Evolutionary conservation across 2,888 invertebrate genomes (phyloP).

Genomic region (Phortica okadai): DNA sequence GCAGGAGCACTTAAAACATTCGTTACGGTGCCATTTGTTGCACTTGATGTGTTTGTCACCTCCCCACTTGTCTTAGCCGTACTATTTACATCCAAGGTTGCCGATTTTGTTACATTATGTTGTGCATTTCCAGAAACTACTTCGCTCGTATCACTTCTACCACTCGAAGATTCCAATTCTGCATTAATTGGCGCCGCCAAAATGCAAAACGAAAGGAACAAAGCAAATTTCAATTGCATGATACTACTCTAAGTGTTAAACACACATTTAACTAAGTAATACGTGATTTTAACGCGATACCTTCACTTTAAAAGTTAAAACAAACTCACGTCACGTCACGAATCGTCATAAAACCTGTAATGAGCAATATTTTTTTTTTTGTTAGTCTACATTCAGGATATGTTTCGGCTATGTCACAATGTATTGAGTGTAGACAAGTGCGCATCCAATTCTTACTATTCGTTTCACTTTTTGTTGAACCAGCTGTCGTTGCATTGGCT

Average conservation of each 20-base stretch:
- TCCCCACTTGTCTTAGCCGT: not conserved
- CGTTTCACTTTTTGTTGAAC: too few species aligned
- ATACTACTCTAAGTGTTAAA: not conserved
- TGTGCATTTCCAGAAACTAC: not conserved
- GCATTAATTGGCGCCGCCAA: not conserved
- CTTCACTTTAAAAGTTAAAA: not conserved
- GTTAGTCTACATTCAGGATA: too few species aligned
- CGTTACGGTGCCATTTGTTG: not conserved
- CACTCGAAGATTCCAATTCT: not conserved
- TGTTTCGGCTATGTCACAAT: too few species aligned
- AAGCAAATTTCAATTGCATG: not conserved
- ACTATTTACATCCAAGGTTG: not conserved
- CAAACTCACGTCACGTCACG: too few species aligned
- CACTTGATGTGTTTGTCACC: not conserved
- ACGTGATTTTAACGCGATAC: not conserved
- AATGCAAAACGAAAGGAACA: not conserved
- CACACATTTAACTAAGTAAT: constrained; percentile 13
- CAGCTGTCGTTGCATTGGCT: too few species aligned
- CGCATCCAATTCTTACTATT: too few species aligned
- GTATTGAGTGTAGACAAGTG: too few species aligned
- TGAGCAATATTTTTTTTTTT: too few species aligned
- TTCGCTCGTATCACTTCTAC: not conserved
- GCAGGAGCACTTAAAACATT: constrained; percentile 32
- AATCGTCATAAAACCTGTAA: too few species aligned
- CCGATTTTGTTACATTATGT: not conserved